Percentiles rank a stretch among this genome's conserved stretches.
Evolutionary conservation across 2,113 vertebrate genomes (phyloP).

Genomic region (Paraplagusia blochii): DNA sequence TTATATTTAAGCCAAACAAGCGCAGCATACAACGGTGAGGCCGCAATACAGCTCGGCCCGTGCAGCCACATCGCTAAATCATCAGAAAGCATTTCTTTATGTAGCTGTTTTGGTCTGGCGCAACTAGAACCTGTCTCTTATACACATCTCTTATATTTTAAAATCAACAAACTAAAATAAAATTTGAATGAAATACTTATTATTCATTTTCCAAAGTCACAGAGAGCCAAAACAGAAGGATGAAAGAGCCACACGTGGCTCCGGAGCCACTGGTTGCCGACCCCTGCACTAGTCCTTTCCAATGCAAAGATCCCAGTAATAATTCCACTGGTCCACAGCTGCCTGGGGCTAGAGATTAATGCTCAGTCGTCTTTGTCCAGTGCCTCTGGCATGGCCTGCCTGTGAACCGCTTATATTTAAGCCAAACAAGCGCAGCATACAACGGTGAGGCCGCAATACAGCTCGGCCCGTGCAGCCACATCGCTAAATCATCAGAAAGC

Average conservation of each 20-base stretch:
- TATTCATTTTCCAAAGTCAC: too few species aligned
- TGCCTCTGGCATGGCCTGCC: slow-evolving; percentile 1
- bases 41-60: slow-evolving; percentile 20
- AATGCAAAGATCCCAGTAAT: slow-evolving; percentile 27
- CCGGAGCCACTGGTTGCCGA: too few species aligned
- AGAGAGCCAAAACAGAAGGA: too few species aligned
- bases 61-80: slow-evolving; percentile 41
- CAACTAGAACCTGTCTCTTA: too few species aligned
- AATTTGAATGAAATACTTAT: too few species aligned
- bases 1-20: slow-evolving; percentile 12
- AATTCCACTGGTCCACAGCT: slow-evolving; percentile 27
- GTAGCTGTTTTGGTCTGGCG: too few species aligned
- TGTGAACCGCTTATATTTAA: slow-evolving; percentile 20
- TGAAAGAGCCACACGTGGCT: too few species aligned
- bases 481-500: slow-evolving; percentile 29
- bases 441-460: slow-evolving; percentile 14
- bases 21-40: slow-evolving; percentile 16
- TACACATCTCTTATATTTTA: too few species aligned
- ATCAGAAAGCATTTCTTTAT: slow-evolving; percentile 26
- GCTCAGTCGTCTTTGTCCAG: slow-evolving; percentile 31
- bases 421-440: slow-evolving; percentile 18
- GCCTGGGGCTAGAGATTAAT: slow-evolving; percentile 43
- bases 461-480: slow-evolving; percentile 36
- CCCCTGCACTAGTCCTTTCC: slow-evolving; percentile 31
- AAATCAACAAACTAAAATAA: too few species aligned